Evolutionary conservation across 2,888 invertebrate species (phyloP).

Genomic region (Eupithecia insigniata): DNA sequence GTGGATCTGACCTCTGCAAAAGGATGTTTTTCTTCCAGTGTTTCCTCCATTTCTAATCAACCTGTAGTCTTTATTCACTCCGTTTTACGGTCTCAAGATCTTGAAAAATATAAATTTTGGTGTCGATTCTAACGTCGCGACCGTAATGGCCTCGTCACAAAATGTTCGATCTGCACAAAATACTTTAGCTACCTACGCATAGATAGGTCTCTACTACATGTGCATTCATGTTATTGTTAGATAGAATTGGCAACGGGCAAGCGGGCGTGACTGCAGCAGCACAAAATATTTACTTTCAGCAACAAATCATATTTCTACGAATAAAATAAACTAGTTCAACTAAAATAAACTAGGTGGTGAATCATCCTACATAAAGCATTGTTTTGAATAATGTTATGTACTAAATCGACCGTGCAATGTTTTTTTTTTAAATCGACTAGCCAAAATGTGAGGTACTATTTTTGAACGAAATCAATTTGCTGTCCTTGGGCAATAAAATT

Average conservation of each 20-base stretch:
- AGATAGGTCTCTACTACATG: not conserved
- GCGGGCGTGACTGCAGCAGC: conserved; percentile 56
- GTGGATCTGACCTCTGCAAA: too few species aligned
- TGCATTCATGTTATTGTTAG: conserved; percentile 45
- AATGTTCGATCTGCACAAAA: not conserved
- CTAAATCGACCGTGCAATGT: conserved; percentile 25
- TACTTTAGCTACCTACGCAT: not conserved
- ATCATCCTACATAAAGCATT: conserved; percentile 34
- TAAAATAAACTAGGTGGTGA: conserved; percentile 59
- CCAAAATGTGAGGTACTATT: not conserved
- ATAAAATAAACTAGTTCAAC: conserved; percentile 60
- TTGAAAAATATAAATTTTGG: too few species aligned
- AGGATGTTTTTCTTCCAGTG: too few species aligned
- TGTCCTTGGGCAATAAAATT: conserved; percentile 1
- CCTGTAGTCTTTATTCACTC: too few species aligned
- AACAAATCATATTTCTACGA: conserved; percentile 62
- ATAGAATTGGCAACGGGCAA: conserved; percentile 50
- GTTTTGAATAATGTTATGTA: conserved; percentile 15
- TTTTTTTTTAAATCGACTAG: not conserved
- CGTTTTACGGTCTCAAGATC: too few species aligned
- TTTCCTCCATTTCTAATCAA: too few species aligned
- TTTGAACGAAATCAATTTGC: not conserved
- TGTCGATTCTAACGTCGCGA: not conserved
- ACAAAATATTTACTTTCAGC: conserved; percentile 68
- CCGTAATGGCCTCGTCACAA: not conserved